phyloP scores from a whole-genome alignment of 2,888 invertebrate species.

The Synergus itoensis region DNA sequence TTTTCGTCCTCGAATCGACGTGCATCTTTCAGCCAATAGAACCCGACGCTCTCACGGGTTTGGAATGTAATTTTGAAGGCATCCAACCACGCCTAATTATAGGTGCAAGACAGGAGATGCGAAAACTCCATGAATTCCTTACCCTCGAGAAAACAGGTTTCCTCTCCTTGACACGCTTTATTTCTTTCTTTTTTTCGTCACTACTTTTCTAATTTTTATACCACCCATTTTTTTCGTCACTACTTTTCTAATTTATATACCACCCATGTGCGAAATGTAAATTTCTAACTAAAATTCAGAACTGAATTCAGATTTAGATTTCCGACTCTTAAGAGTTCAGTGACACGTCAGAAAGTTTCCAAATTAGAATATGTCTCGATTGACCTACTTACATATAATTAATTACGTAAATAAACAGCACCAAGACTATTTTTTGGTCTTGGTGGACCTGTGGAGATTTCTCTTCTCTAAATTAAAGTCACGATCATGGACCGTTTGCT shows the following conservation, averaged over 20 bases:
- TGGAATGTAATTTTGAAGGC: constrained; percentile 54
- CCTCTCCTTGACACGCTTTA: constrained; percentile 35
- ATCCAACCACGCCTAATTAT: constrained; percentile 38
- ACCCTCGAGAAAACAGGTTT: constrained; percentile 27
- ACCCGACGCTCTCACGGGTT: constrained; percentile 53
- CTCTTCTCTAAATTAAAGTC: background rate
- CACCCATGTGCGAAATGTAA: background rate
- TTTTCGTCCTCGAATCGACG: constrained; percentile 56
- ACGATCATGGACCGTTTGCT: constrained; percentile 1
- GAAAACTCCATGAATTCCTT: constrained; percentile 27
- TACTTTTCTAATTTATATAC: background rate
- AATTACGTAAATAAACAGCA: background rate
- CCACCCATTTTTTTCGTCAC: background rate
- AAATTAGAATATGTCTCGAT: background rate
- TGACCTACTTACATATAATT: background rate
- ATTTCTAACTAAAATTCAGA: no score
- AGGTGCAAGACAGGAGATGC: constrained; percentile 31
- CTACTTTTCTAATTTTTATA: background rate
- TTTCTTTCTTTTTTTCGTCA: background rate
- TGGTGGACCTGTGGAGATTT: background rate
- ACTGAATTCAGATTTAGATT: no score
- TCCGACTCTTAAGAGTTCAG: background rate
- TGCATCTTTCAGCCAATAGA: constrained; percentile 48
- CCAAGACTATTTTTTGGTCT: background rate
- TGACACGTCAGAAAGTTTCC: background rate